A percentile compares a stretch with the other conserved stretches of the same genome.
phyloP scores from a whole-genome alignment of 2,888 invertebrate genomes.

The Rhamnusium bicolor region DNA sequence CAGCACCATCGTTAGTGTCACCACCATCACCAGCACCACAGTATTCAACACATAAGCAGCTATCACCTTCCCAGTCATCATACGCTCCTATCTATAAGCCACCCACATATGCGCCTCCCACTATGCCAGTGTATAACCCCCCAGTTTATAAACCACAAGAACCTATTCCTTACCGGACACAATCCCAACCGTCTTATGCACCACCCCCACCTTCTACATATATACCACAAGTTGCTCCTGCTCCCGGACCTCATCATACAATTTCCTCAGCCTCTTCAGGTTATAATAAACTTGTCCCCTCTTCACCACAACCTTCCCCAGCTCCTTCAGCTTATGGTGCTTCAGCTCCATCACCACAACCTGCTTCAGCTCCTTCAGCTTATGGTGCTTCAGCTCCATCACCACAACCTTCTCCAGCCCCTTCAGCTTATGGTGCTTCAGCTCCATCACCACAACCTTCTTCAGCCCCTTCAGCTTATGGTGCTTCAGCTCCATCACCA shows the following conservation, averaged over 20 bases:
- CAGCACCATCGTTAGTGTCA: slow-evolving; percentile 14
- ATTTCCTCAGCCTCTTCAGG: background rate
- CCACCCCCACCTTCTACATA: slow-evolving; percentile 10
- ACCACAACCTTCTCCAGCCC: background rate
- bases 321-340: background rate
- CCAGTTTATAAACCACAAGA: slow-evolving; percentile 38
- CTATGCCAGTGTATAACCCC: background rate
- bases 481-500: slow-evolving; percentile 1
- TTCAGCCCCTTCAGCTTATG: background rate
- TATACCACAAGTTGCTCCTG: too few species aligned
- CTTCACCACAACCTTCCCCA: slow-evolving; percentile 5
- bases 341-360: slow-evolving; percentile 25
- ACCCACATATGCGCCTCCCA: background rate
- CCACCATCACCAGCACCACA: slow-evolving; percentile 14
- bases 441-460: slow-evolving; percentile 1
- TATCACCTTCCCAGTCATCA: slow-evolving; percentile 27
- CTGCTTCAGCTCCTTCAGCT: background rate
- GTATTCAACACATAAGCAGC: slow-evolving; percentile 41
- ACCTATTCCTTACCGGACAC: slow-evolving; percentile 42
- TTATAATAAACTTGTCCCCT: background rate
- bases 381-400: slow-evolving; percentile 17
- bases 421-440: background rate
- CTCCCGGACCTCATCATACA: too few species aligned
- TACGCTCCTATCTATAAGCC: slow-evolving; percentile 17
- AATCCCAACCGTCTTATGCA: slow-evolving; percentile 37